phyloP scores from a whole-genome alignment of 2,888 invertebrate genomes.

The Eilema caniola region DNA sequence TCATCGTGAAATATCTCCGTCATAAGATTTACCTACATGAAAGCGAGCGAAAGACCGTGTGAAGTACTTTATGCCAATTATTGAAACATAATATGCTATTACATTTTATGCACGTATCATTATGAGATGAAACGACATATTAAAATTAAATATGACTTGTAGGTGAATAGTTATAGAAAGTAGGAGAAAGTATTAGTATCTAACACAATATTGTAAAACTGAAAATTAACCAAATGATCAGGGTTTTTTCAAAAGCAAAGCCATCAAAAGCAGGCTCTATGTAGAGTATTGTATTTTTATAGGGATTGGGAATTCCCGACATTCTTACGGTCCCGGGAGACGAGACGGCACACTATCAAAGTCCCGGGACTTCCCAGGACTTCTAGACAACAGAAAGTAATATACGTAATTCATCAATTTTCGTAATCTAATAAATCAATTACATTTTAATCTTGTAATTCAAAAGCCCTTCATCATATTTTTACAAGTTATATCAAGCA shows the following conservation, averaged over 20 bases:
- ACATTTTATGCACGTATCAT: slow-evolving; percentile 10
- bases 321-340: too few species aligned
- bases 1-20: background rate
- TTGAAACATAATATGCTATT: slow-evolving; percentile 11
- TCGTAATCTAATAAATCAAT: too few species aligned
- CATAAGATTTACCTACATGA: background rate
- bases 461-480: too few species aligned
- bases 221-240: background rate
- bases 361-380: too few species aligned
- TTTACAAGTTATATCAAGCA: too few species aligned
- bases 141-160: slow-evolving; percentile 13
- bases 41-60: slow-evolving; percentile 9
- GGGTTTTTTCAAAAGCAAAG: background rate
- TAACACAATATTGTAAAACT: background rate
- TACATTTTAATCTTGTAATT: too few species aligned
- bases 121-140: slow-evolving; percentile 12
- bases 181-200: slow-evolving; percentile 29
- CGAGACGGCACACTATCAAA: too few species aligned
- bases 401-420: too few species aligned
- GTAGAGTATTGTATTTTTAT: too few species aligned
- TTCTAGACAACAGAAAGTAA: too few species aligned
- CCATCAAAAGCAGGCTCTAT: too few species aligned
- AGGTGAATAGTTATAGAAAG: slow-evolving; percentile 22
- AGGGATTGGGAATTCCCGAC: too few species aligned
- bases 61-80: slow-evolving; percentile 3